These are phyloP conservation scores for Poeciliopsis presidionis DNA, from an alignment of 2,797 vertebrate species.

Conservation along the genomic window DNA sequence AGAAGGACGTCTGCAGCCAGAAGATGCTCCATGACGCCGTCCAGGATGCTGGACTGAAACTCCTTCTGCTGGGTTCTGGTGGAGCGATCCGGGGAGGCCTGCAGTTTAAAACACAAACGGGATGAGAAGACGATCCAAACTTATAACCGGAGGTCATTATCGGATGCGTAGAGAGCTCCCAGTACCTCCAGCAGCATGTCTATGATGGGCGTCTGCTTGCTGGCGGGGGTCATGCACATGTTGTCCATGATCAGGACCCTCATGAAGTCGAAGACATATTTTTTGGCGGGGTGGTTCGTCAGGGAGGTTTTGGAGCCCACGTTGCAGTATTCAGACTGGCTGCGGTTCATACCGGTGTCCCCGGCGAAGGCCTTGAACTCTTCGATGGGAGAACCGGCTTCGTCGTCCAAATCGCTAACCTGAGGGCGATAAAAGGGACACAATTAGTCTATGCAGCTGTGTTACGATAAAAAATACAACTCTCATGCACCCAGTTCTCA, in stretches of 20 bases:
- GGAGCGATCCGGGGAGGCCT: conserved; percentile 97
- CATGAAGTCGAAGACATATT: conserved; percentile 99
- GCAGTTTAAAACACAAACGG: neutral
- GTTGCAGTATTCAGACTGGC: conserved; percentile 98
- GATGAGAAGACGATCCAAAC: neutral
- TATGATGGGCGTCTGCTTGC: conserved; percentile 96
- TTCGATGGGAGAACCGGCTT: conserved; percentile 93
- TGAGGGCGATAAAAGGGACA: conserved; percentile 26
- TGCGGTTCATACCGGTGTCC: conserved; percentile 98
- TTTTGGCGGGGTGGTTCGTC: conserved; percentile 97
- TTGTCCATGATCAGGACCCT: conserved; percentile 98
- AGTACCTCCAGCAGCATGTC: conserved; percentile 95
- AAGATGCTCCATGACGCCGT: conserved; percentile 97
- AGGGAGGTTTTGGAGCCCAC: conserved; percentile 96
- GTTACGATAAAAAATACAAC: neutral
- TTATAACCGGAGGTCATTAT: neutral
- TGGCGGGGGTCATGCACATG: conserved; percentile 93
- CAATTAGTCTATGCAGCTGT: neutral
- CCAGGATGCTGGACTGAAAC: conserved; percentile 96
- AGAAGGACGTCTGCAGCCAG: conserved; percentile 95
- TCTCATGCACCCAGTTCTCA: neutral
- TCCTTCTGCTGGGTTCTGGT: conserved; percentile 98
- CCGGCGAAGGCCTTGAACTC: conserved; percentile 94
- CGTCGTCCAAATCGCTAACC: conserved; percentile 96
- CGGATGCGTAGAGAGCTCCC: neutral